Percentiles rank a stretch among this genome's conserved stretches.
These are phyloP conservation scores for Heliconius sara DNA, from an alignment of 2,888 invertebrate genomes.

Conservation along the genomic window DNA sequence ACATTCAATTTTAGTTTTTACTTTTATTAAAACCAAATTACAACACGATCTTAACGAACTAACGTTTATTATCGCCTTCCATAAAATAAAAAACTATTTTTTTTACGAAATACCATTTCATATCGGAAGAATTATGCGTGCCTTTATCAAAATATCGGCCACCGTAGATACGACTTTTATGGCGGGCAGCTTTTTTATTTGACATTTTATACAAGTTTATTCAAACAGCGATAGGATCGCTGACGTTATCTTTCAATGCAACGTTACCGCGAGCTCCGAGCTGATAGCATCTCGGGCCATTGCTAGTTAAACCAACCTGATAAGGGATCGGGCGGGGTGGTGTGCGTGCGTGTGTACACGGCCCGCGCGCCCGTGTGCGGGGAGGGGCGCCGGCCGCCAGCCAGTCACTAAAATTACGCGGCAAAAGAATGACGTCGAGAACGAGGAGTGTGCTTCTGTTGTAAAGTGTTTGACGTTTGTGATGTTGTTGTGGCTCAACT, in stretches of 20 bases:
- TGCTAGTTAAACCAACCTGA: conserved; percentile 82
- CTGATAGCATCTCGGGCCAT: conserved; percentile 82
- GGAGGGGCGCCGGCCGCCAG: conserved; percentile 68
- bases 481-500: conserved; percentile 82
- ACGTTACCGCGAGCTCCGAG: conserved; percentile 81
- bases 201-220: conserved; percentile 84
- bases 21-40: neutral
- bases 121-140: conserved; percentile 44
- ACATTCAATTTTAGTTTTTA: neutral
- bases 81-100: conserved; percentile 18
- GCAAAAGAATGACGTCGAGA: conserved; percentile 80
- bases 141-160: conserved; percentile 71
- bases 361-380: conserved; percentile 60
- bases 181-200: conserved; percentile 81
- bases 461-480: conserved; percentile 56
- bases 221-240: conserved; percentile 81
- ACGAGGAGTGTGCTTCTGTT: conserved; percentile 54
- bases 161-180: conserved; percentile 70
- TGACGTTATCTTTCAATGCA: conserved; percentile 84
- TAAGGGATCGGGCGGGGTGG: conserved; percentile 73
- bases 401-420: conserved; percentile 82
- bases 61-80: neutral
- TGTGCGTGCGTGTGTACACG: conserved; percentile 61
- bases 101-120: conserved; percentile 39
- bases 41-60: neutral